These are phyloP conservation scores for Donacobius atricapilla DNA, from an alignment of 2,113 vertebrate species.

Conservation along the genomic window DNA sequence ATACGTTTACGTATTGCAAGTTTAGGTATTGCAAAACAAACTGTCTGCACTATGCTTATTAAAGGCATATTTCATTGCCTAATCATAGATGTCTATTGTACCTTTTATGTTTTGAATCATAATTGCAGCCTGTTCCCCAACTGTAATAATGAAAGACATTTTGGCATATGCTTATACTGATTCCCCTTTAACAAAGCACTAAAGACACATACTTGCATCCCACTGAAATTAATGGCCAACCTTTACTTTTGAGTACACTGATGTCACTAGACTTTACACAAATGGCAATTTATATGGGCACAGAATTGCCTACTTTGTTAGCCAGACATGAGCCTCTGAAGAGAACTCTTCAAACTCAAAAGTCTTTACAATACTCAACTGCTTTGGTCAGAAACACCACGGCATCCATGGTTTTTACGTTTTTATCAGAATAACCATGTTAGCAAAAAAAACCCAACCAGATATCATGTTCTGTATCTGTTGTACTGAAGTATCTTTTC, in stretches of 20 bases:
- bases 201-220: not conserved
- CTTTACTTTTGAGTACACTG: not conserved
- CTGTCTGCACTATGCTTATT: slow-evolving; percentile 51
- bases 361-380: not conserved
- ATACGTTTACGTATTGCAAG: slow-evolving; percentile 7
- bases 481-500: not conserved
- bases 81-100: slow-evolving; percentile 45
- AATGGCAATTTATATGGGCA: not conserved
- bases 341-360: not conserved
- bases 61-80: slow-evolving; percentile 60
- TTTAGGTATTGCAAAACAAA: slow-evolving; percentile 56
- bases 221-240: slow-evolving; percentile 1
- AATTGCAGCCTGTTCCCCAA: slow-evolving; percentile 46
- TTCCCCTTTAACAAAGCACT: slow-evolving; percentile 15
- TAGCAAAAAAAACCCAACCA: too few species aligned
- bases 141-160: slow-evolving; percentile 37
- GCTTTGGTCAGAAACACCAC: not conserved
- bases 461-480: too few species aligned
- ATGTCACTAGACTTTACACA: slow-evolving; percentile 21
- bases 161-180: slow-evolving; percentile 33
- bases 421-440: not conserved
- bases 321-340: not conserved
- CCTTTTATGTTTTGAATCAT: slow-evolving; percentile 47
- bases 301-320: not conserved
- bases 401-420: not conserved